Evolutionary conservation across 2,888 invertebrate species (phyloP).

Genomic region (Chrysotoxum bicinctum): DNA sequence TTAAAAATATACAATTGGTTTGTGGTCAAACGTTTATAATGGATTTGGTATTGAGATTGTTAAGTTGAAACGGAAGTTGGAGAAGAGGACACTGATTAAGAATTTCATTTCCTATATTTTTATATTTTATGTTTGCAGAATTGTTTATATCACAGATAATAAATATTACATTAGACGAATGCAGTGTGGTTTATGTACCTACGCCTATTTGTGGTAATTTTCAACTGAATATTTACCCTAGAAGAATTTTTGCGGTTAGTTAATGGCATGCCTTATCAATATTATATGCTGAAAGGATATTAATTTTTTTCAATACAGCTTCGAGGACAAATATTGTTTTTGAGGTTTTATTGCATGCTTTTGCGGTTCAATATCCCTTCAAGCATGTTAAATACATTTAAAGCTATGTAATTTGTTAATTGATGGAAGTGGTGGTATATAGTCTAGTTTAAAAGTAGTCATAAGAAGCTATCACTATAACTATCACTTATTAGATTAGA

Average conservation of each 20-base stretch:
- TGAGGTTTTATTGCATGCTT: too few species aligned
- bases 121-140: constrained; percentile 5
- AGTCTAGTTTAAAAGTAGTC: too few species aligned
- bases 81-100: not conserved
- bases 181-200: not conserved
- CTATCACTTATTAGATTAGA: too few species aligned
- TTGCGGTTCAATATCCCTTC: too few species aligned
- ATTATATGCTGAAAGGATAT: not conserved
- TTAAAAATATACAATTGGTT: constrained; percentile 41
- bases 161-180: not conserved
- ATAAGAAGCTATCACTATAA: too few species aligned
- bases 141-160: not conserved
- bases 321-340: too few species aligned
- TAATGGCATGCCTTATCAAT: not conserved
- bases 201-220: not conserved
- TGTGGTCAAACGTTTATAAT: constrained; percentile 58
- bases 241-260: not conserved
- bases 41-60: constrained; percentile 38
- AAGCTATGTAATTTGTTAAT: too few species aligned
- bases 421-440: too few species aligned
- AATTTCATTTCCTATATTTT: constrained; percentile 47
- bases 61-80: constrained; percentile 8
- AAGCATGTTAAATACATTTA: too few species aligned
- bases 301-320: too few species aligned
- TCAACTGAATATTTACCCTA: not conserved